Base-by-base conservation (phyloP, 2,113 vertebrate species). In the Bos javanicus region DNA sequence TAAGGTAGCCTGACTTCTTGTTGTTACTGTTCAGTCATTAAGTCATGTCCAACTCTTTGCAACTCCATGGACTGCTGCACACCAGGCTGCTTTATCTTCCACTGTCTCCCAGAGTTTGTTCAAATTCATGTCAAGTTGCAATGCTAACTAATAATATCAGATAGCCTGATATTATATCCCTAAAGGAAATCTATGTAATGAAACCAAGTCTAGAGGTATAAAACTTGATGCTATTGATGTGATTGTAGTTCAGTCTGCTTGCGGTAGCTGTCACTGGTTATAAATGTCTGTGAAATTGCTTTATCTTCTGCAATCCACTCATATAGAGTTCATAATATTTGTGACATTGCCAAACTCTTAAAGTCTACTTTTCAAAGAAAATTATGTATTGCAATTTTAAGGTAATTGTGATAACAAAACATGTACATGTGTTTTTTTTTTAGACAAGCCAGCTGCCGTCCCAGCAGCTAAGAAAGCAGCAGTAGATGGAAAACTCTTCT, bases 401-500 rank as follows among this genome's bases (percentile, higher is more conserved):
- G 17, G n/a, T 82, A 30, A 81, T 50, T 56, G 15, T 78, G 46
- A 23, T 95, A 95, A 83, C 52, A 80, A 89, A 95, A 4, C 94
- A 92, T 87, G 89, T 62, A 76, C n/a, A 83, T 87, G 71, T 96
- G 84, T n/a, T 98, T 99, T 98, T 98, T 91, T 98, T 98, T 92
- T 98, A 99, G 99, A 99, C 98, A 99, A 99, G 99, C 89, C 98
- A 46, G 91, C 98, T 95, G 98, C 98, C 3, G 98, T 97, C 50
- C 98, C 99, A 96, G 97, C 98, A 95, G 99, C 98, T 39, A 99
- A 99, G 98, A 99, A 99, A 60, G 97, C 98, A 87, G 99, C 99
- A 39, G 98, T 99, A 90, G 99, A 99, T 64, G 99, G 99, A 84
- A 99, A 99, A 81, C 99, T 99, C 93, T 99, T 99, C 98, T 99